Evolutionary conservation across 1,140 invertebrate genomes (phyloP).

Genomic region (Sogatella furcifera): DNA sequence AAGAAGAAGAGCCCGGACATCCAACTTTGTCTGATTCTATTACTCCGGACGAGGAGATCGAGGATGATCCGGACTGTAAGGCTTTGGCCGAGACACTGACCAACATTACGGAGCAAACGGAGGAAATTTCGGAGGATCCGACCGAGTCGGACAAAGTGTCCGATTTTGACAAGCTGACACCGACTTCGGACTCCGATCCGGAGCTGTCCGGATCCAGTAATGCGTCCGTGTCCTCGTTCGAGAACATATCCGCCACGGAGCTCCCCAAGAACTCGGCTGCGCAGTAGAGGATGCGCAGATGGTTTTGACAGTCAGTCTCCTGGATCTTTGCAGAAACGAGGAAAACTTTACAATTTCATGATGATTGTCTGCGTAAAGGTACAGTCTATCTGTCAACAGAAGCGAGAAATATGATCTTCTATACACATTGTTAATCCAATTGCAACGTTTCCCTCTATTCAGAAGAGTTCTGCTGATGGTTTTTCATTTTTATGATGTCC

Average conservation of each 20-base stretch:
- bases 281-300: no score
- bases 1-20: background rate
- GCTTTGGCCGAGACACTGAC: background rate
- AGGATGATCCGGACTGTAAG: no score
- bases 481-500: no score
- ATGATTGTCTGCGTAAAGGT: no score
- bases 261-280: background rate
- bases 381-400: no score
- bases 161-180: background rate
- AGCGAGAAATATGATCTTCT: no score
- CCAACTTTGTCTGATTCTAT: background rate
- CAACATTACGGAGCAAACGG: background rate
- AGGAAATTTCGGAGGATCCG: background rate
- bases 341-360: no score
- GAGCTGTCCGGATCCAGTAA: background rate
- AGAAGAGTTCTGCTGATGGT: no score
- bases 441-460: no score
- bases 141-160: background rate
- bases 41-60: background rate
- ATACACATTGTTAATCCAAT: no score
- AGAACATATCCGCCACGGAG: background rate
- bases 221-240: background rate
- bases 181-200: background rate
- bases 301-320: no score
- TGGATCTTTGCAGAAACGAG: no score